Evolutionary conservation across 2,113 vertebrate genomes (phyloP).

Genomic region (Dicrurus megarhynchus): DNA sequence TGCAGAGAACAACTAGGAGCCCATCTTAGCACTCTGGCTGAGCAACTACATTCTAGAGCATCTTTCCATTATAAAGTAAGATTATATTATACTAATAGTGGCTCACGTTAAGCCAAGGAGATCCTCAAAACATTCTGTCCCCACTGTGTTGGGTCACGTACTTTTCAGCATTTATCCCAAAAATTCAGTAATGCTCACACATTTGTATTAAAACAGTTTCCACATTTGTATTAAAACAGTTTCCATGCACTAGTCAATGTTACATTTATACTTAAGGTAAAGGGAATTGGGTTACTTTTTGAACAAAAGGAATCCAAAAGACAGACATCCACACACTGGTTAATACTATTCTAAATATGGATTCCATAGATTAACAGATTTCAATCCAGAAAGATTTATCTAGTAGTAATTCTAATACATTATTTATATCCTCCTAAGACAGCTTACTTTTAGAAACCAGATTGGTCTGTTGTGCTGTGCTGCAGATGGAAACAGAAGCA

Average conservation of each 20-base stretch:
- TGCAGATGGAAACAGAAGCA: neutral
- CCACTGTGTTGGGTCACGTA: neutral
- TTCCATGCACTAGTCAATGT: neutral
- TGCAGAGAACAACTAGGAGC: neutral
- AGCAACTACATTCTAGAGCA: neutral
- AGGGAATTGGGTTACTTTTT: neutral
- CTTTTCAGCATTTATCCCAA: neutral
- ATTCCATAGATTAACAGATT: neutral
- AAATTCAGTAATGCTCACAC: neutral
- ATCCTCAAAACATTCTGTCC: neutral
- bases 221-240: neutral
- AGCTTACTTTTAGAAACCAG: neutral
- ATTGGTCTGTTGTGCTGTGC: neutral
- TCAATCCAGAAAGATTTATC: neutral
- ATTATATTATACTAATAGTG: neutral
- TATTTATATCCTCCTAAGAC: conserved; percentile 1
- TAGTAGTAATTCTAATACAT: neutral
- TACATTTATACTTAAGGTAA: neutral
- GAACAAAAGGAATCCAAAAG: neutral
- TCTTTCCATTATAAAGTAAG: neutral
- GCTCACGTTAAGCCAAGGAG: neutral
- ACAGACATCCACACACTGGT: neutral
- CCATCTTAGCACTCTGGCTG: neutral
- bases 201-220: neutral
- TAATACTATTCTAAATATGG: neutral